phyloP scores from a whole-genome alignment of 2,797 vertebrate species.

The Enteromius unitaeniatus region DNA sequence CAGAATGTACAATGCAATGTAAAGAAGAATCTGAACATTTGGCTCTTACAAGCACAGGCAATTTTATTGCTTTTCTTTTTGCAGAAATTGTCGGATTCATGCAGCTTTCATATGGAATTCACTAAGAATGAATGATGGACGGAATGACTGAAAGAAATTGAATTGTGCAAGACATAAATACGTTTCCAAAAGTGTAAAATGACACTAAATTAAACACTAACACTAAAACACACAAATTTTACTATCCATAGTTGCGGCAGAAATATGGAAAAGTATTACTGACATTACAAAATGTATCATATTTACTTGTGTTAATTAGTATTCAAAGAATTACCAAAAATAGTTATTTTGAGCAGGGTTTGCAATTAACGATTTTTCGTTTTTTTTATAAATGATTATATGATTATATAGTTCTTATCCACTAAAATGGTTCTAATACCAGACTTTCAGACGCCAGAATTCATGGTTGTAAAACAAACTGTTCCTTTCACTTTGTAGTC shows the following conservation, averaged over 20 bases:
- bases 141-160: background rate
- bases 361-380: background rate
- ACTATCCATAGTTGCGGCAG: background rate
- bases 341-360: background rate
- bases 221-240: too few species aligned
- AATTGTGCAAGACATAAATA: background rate
- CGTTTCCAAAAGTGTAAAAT: background rate
- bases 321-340: background rate
- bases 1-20: background rate
- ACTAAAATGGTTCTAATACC: background rate
- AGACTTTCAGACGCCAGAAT: background rate
- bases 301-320: background rate
- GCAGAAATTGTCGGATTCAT: background rate
- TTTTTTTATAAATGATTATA: background rate
- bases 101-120: background rate
- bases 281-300: background rate
- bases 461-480: background rate
- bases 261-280: background rate
- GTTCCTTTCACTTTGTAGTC: background rate
- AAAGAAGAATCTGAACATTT: background rate
- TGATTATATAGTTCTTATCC: background rate
- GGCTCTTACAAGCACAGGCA: background rate
- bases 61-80: background rate
- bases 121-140: background rate
- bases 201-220: too few species aligned